phyloP scores from a whole-genome alignment of 1,140 invertebrate species.

The Platyscapa corneri region DNA sequence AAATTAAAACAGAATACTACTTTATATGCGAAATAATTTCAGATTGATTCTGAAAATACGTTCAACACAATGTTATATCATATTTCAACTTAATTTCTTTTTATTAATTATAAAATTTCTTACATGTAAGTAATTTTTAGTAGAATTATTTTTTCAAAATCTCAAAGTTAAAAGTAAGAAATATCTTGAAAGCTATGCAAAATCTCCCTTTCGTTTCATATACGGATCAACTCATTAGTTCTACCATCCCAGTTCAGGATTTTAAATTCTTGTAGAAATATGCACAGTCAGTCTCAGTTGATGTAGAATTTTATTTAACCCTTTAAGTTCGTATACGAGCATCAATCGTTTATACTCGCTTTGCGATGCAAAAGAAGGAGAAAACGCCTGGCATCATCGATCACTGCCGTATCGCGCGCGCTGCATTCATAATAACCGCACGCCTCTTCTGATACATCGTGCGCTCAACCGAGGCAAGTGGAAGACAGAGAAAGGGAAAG shows the following conservation, averaged over 20 bases:
- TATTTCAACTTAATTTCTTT: too few relatives aligned
- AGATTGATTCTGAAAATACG: too few relatives aligned
- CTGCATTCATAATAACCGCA: slow-evolving; percentile 42
- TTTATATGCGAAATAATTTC: too few relatives aligned
- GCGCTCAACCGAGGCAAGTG: too few relatives aligned
- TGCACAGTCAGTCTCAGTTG: background rate
- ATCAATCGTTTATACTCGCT: slow-evolving; percentile 44
- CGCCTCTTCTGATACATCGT: slow-evolving; percentile 22
- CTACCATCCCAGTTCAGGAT: too few relatives aligned
- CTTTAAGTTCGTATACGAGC: slow-evolving; percentile 18
- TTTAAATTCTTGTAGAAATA: slow-evolving; percentile 4
- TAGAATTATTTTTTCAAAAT: too few relatives aligned
- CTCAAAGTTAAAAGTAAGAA: too few relatives aligned
- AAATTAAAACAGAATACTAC: too few relatives aligned
- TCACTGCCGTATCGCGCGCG: slow-evolving; percentile 42
- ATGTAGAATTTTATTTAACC: slow-evolving; percentile 39
- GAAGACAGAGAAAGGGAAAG: background rate
- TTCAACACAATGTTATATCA: too few relatives aligned
- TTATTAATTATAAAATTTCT: too few relatives aligned
- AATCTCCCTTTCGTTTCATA: background rate
- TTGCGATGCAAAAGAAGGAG: slow-evolving; percentile 34
- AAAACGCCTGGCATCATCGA: slow-evolving; percentile 24
- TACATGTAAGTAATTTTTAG: too few relatives aligned
- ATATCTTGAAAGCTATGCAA: too few relatives aligned
- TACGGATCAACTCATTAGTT: slow-evolving; percentile 6